These are phyloP conservation scores for Dasyurus viverrinus DNA, from an alignment of 2,113 vertebrate species.

Conservation along the genomic window DNA sequence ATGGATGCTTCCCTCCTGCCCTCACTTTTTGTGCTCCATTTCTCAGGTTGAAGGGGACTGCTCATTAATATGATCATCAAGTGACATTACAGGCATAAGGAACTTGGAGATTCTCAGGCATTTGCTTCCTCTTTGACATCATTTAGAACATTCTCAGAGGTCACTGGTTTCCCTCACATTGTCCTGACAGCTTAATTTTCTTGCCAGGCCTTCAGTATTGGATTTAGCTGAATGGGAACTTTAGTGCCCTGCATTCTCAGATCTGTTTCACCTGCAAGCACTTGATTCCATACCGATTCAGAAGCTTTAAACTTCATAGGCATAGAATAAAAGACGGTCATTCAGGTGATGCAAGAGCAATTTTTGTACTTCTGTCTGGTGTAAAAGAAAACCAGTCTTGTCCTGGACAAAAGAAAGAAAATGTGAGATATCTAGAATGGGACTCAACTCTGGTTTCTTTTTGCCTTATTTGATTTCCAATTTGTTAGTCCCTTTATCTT, in stretches of 20 bases:
- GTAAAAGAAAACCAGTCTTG: background rate
- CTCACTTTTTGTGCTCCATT: rapidly evolving
- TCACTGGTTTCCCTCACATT: background rate
- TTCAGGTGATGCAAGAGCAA: background rate
- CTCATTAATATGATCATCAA: background rate
- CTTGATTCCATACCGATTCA: background rate
- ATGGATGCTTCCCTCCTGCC: background rate
- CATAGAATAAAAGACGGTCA: background rate
- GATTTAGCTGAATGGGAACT: background rate
- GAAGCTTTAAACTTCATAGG: background rate
- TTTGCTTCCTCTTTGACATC: background rate
- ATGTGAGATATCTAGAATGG: background rate
- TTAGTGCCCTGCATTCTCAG: too few relatives aligned
- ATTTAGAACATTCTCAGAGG: background rate
- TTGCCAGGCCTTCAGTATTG: background rate
- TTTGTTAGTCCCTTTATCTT: rapidly evolving
- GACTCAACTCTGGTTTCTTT: background rate
- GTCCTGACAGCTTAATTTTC: background rate
- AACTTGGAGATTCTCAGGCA: background rate
- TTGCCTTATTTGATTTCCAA: background rate
- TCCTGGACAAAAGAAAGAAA: background rate
- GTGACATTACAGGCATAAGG: background rate
- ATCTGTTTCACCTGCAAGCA: rapidly evolving
- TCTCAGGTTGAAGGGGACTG: background rate
- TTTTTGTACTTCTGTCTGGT: background rate